Base-by-base conservation (phyloP, 2,797 vertebrate species). In the Microhierax caerulescens region DNA sequence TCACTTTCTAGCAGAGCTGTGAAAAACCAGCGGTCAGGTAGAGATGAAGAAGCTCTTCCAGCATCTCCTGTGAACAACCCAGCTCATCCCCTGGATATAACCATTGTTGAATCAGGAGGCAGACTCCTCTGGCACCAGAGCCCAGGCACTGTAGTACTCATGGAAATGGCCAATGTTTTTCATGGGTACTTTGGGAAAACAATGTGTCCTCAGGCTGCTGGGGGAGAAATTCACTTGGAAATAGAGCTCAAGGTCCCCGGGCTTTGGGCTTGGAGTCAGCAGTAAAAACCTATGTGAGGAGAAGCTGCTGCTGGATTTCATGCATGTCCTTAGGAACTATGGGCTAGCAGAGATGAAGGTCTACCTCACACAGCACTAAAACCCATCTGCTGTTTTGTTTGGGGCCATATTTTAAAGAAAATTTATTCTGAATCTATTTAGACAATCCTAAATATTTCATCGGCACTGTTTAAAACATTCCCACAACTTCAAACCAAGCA, bases 401-500 rank as follows among this genome's bases (percentile, higher is more conserved):
- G 37, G 56, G 63, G 87, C 39, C 72, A 90, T 77, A 68, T 79
- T 90, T 96, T 50, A 87, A 81, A 57, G 76, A 83, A 87, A 91
- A 87, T 56, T 77, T 74, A 54, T 95, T 88, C 87, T 72, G 89
- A 83, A 95, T 94, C 85, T 87, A 53, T 86, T 95, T 75, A 90
- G 89, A 72, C 85, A 82, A 53, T 85, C 78, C 57, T 96, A 92
- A 97, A 94, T 95, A 91, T 96, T 97, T 94, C 85, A 95, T 85
- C 93, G 64, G 81, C 85, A 74, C 56, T 36, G 48, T 63, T 90
- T 32, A 87, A 77, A 87, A 67, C 83, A 94, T 90, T 91, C 78
- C 78, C 94, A 91, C 54, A 60, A 84, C 82, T 83, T 92, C 76
- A 90, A 90, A 91, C 56, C 75, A 80, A 74, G 76, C 86, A 88